These are phyloP conservation scores for Apis florea DNA, from an alignment of 1,140 invertebrate genomes.

Conservation along the genomic window DNA sequence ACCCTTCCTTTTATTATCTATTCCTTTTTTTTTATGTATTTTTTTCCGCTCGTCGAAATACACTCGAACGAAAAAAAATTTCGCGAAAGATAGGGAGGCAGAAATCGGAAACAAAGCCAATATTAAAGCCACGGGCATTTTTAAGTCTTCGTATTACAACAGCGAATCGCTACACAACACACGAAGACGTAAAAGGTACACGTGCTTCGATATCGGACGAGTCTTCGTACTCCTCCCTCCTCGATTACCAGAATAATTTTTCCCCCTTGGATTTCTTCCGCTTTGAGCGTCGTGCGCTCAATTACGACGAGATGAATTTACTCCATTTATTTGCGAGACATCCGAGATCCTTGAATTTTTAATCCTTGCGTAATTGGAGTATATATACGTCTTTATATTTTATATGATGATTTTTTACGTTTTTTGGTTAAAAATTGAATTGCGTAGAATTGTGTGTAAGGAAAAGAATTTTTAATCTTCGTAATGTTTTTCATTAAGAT, in stretches of 20 bases:
- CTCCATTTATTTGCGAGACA: neutral
- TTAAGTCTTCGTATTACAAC: conserved; percentile 38
- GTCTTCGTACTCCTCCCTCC: neutral
- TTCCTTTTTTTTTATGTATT: neutral
- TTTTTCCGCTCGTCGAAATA: neutral
- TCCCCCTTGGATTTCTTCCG: neutral
- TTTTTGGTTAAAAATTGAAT: no score
- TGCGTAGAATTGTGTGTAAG: no score
- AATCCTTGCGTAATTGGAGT: neutral
- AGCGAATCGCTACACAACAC: neutral
- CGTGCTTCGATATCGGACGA: conserved; percentile 23
- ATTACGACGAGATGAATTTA: neutral
- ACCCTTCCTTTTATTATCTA: neutral
- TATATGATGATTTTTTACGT: no score
- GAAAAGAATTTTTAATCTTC: no score
- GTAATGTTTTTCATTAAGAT: no score
- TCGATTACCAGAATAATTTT: neutral
- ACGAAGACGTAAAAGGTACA: conserved; percentile 39
- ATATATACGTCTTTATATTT: neutral
- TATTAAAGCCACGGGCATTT: conserved; percentile 43
- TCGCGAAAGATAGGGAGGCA: conserved; percentile 3
- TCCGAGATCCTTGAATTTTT: neutral
- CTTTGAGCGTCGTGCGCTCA: neutral
- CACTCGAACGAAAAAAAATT: conserved; percentile 16
- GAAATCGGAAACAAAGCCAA: conserved; percentile 47